A percentile compares a stretch with the other conserved stretches of the same genome.
Conservation (phyloP, 2,113 vertebrate species). For the Rousettus leschenaultii region DNA sequence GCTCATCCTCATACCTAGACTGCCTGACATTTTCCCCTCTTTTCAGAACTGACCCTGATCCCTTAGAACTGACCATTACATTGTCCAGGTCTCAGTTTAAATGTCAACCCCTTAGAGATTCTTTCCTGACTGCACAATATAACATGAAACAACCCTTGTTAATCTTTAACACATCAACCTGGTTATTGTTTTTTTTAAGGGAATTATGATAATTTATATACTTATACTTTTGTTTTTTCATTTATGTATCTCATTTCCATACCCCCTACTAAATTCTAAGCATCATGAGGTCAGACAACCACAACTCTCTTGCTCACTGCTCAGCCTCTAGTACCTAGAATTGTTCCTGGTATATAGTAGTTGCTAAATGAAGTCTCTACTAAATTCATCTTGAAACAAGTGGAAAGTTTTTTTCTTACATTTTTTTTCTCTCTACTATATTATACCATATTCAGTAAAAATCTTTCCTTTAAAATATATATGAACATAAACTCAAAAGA, state of each 20-base stretch:
- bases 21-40: neutral
- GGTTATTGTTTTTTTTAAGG: neutral
- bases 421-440: slow-evolving; percentile 21
- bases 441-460: neutral
- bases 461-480: neutral
- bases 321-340: neutral
- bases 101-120: neutral
- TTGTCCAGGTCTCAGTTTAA: neutral
- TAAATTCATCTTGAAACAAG: neutral
- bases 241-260: neutral
- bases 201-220: neutral
- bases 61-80: neutral
- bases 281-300: neutral
- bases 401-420: neutral
- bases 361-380: neutral
- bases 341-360: neutral
- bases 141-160: neutral
- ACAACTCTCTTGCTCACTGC: neutral
- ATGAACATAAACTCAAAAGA: neutral
- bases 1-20: neutral
- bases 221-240: neutral
- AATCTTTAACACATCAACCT: neutral
- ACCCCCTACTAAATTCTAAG: neutral
- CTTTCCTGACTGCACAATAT: neutral
- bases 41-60: neutral